phyloP scores from a whole-genome alignment of 2,797 vertebrate species.

The Megalops cyprinoides region DNA sequence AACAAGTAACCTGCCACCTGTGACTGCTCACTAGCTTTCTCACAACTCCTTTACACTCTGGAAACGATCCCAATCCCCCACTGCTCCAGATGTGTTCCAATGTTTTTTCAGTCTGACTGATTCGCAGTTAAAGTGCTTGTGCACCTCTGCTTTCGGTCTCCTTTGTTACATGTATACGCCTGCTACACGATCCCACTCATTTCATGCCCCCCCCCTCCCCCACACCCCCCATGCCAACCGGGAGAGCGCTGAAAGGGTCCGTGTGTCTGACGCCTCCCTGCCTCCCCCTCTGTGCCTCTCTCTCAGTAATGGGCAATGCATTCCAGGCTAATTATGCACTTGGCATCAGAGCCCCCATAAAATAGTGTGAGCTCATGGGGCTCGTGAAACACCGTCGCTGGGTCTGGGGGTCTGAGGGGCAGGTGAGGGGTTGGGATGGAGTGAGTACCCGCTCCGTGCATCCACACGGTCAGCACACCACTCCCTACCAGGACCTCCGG shows the following conservation, averaged over 20 bases:
- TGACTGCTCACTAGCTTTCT: neutral
- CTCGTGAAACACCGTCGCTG: neutral
- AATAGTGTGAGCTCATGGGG: neutral
- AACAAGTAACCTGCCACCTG: neutral
- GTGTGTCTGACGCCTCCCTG: neutral
- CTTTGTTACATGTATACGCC: no score
- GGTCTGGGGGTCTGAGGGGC: neutral
- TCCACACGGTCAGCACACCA: neutral
- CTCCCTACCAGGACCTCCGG: neutral
- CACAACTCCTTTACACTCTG: neutral
- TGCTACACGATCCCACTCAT: no score
- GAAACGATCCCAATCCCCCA: no score
- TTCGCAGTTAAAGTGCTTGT: no score
- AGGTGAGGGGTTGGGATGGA: no score
- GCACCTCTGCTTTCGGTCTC: no score
- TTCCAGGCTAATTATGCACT: slow-evolving; percentile 16
- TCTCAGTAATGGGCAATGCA: neutral
- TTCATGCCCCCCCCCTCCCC: no score
- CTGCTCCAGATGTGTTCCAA: no score
- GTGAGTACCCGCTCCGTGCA: neutral
- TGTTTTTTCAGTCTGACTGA: no score
- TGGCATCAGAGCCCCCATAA: slow-evolving; percentile 22
- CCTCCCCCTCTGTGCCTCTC: neutral
- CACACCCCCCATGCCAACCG: neutral
- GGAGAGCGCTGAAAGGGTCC: neutral